Conservation (phyloP, 2,888 invertebrate species). For the Apomyelois bistriatella region DNA sequence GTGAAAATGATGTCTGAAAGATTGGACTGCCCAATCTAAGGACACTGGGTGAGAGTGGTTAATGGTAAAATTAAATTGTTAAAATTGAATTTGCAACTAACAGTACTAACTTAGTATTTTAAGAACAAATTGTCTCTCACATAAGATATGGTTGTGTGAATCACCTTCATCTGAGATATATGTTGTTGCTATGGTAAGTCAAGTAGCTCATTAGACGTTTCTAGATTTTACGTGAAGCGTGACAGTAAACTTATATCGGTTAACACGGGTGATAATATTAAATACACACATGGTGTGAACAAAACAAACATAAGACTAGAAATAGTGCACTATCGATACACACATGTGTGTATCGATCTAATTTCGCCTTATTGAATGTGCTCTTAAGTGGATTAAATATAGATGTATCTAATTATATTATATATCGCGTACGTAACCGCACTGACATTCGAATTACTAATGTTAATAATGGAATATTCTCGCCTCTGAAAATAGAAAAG, state of each 20-base stretch:
- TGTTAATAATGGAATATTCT: slow-evolving; percentile 37
- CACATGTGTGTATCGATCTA: slow-evolving; percentile 1
- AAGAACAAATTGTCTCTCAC: too few species aligned
- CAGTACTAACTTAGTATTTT: too few species aligned
- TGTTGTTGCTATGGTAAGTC: too few species aligned
- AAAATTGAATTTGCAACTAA: too few species aligned
- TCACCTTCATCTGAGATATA: too few species aligned
- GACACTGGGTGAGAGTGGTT: too few species aligned
- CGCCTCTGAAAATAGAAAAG: slow-evolving; percentile 38
- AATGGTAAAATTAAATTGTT: too few species aligned
- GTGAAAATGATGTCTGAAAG: too few species aligned
- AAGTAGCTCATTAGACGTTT: too few species aligned
- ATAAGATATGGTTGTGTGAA: too few species aligned
- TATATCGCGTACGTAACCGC: not conserved
- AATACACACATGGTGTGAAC: not conserved
- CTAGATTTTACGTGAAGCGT: not conserved
- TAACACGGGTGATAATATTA: not conserved
- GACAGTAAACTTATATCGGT: not conserved
- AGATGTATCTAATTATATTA: slow-evolving; percentile 9
- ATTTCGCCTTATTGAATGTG: not conserved
- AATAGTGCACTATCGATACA: too few species aligned
- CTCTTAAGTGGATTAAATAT: slow-evolving; percentile 6
- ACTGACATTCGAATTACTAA: not conserved
- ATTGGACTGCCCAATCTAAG: too few species aligned
- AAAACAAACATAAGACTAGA: not conserved